Conservation (phyloP, 2,888 invertebrate genomes). For the Adelphocoris suturalis region DNA sequence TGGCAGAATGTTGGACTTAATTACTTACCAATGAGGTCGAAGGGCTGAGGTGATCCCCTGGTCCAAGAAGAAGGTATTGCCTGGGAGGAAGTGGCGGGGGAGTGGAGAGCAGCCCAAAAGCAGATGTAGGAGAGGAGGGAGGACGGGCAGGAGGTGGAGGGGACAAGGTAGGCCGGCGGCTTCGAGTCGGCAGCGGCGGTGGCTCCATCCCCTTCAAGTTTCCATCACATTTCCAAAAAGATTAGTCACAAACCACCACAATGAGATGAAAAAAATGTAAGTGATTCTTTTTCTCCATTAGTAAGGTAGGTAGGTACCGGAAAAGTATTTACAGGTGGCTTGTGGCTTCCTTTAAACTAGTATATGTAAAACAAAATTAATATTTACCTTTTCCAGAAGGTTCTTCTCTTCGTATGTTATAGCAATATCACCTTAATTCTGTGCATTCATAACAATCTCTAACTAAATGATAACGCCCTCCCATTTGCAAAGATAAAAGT, state of each 20-base stretch:
- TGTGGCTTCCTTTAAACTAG: slow-evolving; percentile 18
- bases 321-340: slow-evolving; percentile 55
- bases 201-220: slow-evolving; percentile 70
- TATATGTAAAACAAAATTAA: neutral
- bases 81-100: slow-evolving; percentile 77
- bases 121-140: slow-evolving; percentile 71
- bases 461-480: neutral
- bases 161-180: slow-evolving; percentile 70
- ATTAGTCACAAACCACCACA: slow-evolving; percentile 72
- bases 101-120: slow-evolving; percentile 71
- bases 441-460: neutral
- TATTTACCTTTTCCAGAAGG: slow-evolving; percentile 33
- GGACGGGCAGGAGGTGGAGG: slow-evolving; percentile 72
- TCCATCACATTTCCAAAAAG: slow-evolving; percentile 53
- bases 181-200: slow-evolving; percentile 74
- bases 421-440: neutral
- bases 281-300: slow-evolving; percentile 18
- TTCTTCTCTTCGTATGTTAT: neutral
- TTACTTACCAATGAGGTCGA: slow-evolving; percentile 61
- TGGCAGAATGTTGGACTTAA: neutral
- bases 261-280: slow-evolving; percentile 54
- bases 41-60: slow-evolving; percentile 60
- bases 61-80: slow-evolving; percentile 75
- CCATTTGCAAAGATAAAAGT: neutral
- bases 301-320: neutral